A percentile compares a stretch with the other conserved stretches of the same genome.
phyloP scores from a whole-genome alignment of 30 jellyfish, hydroid and myxozoan species.

The Phacellophora camtschatica region DNA sequence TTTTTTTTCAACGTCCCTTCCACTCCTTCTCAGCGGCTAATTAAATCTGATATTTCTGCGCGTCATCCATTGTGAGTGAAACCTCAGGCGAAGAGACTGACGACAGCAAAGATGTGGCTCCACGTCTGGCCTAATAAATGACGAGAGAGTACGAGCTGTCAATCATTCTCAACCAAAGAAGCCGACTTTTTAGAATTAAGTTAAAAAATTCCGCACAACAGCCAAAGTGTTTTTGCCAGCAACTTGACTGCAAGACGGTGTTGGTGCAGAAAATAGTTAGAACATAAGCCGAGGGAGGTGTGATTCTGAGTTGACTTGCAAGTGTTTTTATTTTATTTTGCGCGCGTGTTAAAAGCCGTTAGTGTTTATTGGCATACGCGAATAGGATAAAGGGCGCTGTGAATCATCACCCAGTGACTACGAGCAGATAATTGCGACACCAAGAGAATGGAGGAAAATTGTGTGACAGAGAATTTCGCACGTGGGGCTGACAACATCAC shows the following conservation, averaged over 20 bases:
- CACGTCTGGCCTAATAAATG: constrained; percentile 69
- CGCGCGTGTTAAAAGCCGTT: too few species aligned
- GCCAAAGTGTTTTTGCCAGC: constrained; percentile 27
- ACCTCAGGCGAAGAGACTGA: constrained; percentile 30
- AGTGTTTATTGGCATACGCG: too few species aligned
- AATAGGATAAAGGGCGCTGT: too few species aligned
- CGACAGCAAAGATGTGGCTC: constrained; percentile 57
- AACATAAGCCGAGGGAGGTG: too few species aligned
- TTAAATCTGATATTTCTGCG: too few species aligned
- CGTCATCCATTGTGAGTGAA: too few species aligned
- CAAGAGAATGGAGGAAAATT: not conserved
- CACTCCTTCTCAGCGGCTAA: too few species aligned
- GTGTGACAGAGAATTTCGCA: constrained; percentile 3
- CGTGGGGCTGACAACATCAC: not conserved
- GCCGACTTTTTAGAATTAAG: constrained; percentile 25
- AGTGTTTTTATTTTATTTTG: too few species aligned
- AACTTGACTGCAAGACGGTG: not conserved
- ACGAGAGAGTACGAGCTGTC: constrained; percentile 49
- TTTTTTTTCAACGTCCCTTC: too few species aligned
- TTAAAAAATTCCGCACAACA: not conserved
- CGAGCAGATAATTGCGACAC: too few species aligned
- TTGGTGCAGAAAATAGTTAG: not conserved
- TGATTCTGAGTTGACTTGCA: too few species aligned
- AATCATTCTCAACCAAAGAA: constrained; percentile 45
- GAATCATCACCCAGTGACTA: too few species aligned